A percentile compares a stretch with the other conserved stretches of the same genome.
These are phyloP conservation scores for Penelope pileata DNA, from an alignment of 2,113 vertebrate genomes.

Conservation along the genomic window DNA sequence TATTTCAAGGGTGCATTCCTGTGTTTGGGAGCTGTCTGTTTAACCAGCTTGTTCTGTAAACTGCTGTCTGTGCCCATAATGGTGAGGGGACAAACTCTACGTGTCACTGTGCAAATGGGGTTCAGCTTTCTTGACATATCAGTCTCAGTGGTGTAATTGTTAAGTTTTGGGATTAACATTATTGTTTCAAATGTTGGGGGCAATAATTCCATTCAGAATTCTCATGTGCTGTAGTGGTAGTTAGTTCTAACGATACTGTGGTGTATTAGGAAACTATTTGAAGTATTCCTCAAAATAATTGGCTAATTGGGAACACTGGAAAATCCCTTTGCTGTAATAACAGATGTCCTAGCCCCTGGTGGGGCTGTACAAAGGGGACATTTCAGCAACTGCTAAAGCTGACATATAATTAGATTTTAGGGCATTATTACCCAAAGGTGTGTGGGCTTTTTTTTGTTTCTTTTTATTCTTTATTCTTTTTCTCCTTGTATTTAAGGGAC, in stretches of 20 bases:
- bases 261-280: background rate
- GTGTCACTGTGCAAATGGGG: background rate
- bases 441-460: fast-evolving
- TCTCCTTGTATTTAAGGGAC: background rate
- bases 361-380: background rate
- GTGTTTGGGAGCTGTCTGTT: background rate
- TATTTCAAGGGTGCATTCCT: background rate
- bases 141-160: background rate
- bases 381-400: background rate
- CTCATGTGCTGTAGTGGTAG: background rate
- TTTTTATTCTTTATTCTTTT: background rate
- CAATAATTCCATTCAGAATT: background rate
- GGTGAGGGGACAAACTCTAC: background rate
- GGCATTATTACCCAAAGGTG: background rate
- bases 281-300: background rate
- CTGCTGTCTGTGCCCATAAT: background rate
- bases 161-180: background rate
- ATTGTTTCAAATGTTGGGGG: background rate
- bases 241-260: background rate
- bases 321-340: background rate
- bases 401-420: background rate
- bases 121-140: background rate
- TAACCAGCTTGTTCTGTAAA: background rate
- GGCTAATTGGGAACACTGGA: background rate
- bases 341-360: background rate